Evolutionary conservation across 2,113 vertebrate genomes (phyloP), one percentile per base, ranked within the genome.

Genomic region (Meleagris gallopavo): DNA sequence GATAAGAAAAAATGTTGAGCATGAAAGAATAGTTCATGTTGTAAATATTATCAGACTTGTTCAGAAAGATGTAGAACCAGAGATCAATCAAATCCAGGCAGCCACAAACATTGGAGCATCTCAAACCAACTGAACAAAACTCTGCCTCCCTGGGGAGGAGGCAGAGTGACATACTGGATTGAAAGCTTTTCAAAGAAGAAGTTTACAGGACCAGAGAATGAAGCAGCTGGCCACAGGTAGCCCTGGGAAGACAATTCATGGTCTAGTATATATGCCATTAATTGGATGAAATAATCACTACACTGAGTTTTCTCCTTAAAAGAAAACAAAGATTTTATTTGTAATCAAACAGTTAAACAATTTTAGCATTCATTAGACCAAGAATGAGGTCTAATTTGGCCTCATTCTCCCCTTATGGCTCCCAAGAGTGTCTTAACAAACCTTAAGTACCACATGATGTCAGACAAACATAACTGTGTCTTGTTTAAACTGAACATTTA

Each of bases 271-370:
- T 29, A 67, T 75, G 84, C 57, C 52, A 55, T 13, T 50, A 46
- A 71, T 40, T 19, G 5, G 15, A 55, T 11, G 4, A 10, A 58
- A 45, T 46, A 60, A 58, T 65, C n/a, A 27, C 4, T 91, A 10
- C 5, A 76, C 3, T 55, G n/a, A 1, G 5, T 1, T 0, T 54
- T 73, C 81, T 62, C 13, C 16, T 69, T 1, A 30, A 46, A 27
- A 25, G 16, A 9, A 62, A 17, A n/a, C 4, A 16, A 25, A 25
- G 10, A 18, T 5, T 5, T 24, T 34, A 22, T 24, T 71, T 55
- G 6, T 19, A 19, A 74, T 41, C 9, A 75, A 3, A 7, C 3
- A 30, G 8, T 30, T 30, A 30, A 57, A 57, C 30, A 71, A 43
- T 11, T 78, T 85, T 6, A 36, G 32, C 27, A 64, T 40, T 58